These are phyloP conservation scores for Asteroscopus sphinx DNA, from an alignment of 2,888 invertebrate species.

Conservation along the genomic window DNA sequence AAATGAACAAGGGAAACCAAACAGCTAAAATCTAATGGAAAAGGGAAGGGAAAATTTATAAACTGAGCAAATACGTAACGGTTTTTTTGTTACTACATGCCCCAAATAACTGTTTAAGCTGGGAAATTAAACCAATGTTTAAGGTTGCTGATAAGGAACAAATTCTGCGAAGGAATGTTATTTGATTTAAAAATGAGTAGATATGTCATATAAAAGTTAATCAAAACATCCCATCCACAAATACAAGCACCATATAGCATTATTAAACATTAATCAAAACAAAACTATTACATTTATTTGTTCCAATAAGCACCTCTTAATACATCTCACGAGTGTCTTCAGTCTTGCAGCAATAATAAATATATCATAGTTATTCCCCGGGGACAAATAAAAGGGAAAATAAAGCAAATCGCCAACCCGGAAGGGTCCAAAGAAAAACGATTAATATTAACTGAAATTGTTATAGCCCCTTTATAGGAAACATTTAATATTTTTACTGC, in stretches of 20 bases:
- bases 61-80: too few relatives aligned
- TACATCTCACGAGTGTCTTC: conserved; percentile 86
- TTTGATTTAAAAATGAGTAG: too few relatives aligned
- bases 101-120: too few relatives aligned
- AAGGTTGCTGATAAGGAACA: too few relatives aligned
- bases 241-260: conserved; percentile 8
- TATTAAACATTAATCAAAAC: conserved; percentile 52
- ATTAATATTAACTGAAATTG: conserved; percentile 90
- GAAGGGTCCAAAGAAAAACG: conserved; percentile 89
- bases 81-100: too few relatives aligned
- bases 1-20: too few relatives aligned
- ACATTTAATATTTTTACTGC: conserved; percentile 87
- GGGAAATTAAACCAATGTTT: too few relatives aligned
- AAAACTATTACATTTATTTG: conserved; percentile 52
- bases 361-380: conserved; percentile 87
- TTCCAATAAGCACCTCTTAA: conserved; percentile 77
- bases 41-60: too few relatives aligned
- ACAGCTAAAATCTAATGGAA: too few relatives aligned
- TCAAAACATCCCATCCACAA: too few relatives aligned
- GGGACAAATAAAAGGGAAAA: conserved; percentile 87
- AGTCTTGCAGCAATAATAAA: conserved; percentile 86
- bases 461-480: conserved; percentile 82
- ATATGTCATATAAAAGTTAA: too few relatives aligned
- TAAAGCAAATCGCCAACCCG: conserved; percentile 84
- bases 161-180: too few relatives aligned